Evolutionary conservation across 2,797 vertebrate genomes (phyloP), one percentile per base, ranked within the genome.

Genomic region (Florisuga fusca): DNA sequence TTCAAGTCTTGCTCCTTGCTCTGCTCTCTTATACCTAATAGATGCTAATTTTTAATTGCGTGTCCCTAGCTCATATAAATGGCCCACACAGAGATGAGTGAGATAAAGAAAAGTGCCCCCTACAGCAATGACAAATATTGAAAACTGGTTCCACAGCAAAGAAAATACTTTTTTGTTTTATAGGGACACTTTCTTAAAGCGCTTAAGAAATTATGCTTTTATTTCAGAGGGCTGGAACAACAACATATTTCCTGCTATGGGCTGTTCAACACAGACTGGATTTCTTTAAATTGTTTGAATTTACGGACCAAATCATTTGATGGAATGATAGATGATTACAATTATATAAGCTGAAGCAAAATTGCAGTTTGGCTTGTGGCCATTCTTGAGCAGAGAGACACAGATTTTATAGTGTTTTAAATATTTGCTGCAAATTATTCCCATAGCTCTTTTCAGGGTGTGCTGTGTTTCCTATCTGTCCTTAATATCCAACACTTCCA

Each of bases 401-500:
- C 54, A 72, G 45, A 38, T 77, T 66, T 64, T 68, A 59, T 45
- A 78, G 20, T 10, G 15, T 33, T 87, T 85, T 58, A 73, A 76
- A 31, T 93, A 75, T 62, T 92, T 82, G 18, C 26, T 72, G 77
- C 34, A 36, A n/a, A 38, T 87, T 45, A 69, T 66, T 66, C 79
- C 69, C 82, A 9, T 15, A 59, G 45, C 31, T 84, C 63, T 81
- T 20, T 41, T 75, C 16, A 4, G 2, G 2, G 11, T 27, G 61
- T 58, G 81, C 58, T 38, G 2, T 58, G 63, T 91, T 93, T 94
- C 73, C 74, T 76, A 9, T 84, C 87, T 91, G 68, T 15, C 81
- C 84, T 59, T 87, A 67, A 45, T 79, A 87, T 85, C 58, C 41
- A 43, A 41, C 91, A 86, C 87, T 84, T 84, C 63, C 89, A 91